A percentile compares a stretch with the other conserved stretches of the same genome.
Evolutionary conservation across 2,113 vertebrate species (phyloP).

Genomic region (cattle (Bos taurus)): ARS-UCD2.0 NC_037348.1:59707501-59708000

Average conservation of each 20-base stretch:
- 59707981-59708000: neutral
- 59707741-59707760: neutral
- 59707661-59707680: neutral
- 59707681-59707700: rapidly evolving
- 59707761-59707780: neutral
- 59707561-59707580: rapidly evolving
- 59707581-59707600: neutral
- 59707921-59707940: neutral
- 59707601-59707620: neutral
- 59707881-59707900: rapidly evolving
- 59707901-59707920: neutral
- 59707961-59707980: neutral
- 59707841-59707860: neutral
- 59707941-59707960: neutral
- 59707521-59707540: rapidly evolving
- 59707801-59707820: neutral
- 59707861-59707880: neutral
- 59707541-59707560: neutral
- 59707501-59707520: neutral
- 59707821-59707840: rapidly evolving
- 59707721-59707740: neutral
- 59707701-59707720: neutral
- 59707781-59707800: rapidly evolving
- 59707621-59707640: rapidly evolving
- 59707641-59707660: rapidly evolving